phyloP scores from a whole-genome alignment of 1,140 invertebrate genomes.

The Drosophila quadrilineata region DNA sequence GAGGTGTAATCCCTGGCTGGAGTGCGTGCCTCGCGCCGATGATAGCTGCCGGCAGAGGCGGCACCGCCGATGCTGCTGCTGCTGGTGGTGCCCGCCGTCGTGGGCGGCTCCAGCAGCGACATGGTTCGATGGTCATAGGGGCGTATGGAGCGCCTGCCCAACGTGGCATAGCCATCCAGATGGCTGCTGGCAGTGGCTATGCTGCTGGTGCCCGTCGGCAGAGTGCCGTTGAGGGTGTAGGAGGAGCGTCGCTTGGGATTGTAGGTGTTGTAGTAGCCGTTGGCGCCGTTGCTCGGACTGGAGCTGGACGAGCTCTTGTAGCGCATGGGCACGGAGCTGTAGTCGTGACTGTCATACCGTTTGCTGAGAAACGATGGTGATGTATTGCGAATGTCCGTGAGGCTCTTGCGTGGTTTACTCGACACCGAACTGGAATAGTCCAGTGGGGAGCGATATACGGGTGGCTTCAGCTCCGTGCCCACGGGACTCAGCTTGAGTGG shows the following conservation, averaged over 20 bases:
- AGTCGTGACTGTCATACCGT: conserved; percentile 63
- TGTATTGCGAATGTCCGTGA: conserved; percentile 74
- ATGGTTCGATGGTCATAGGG: conserved; percentile 77
- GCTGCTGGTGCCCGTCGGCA: conserved; percentile 41
- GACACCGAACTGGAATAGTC: conserved; percentile 47
- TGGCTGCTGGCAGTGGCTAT: conserved; percentile 36
- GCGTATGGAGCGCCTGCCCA: conserved; percentile 67
- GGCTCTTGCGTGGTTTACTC: conserved; percentile 71
- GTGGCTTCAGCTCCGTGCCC: conserved; percentile 74
- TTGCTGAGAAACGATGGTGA: conserved; percentile 69
- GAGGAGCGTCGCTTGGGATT: conserved; percentile 77
- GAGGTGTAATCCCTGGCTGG: conserved; percentile 68
- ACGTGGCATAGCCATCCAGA: conserved; percentile 75
- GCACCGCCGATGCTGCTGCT: conserved; percentile 26
- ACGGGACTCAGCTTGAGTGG: conserved; percentile 73
- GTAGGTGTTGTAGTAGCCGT: conserved; percentile 73
- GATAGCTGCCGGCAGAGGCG: conserved; percentile 38
- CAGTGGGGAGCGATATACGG: conserved; percentile 63
- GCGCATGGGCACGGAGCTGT: conserved; percentile 61
- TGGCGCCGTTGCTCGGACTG: conserved; percentile 61
- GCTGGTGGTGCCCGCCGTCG: conserved; percentile 16
- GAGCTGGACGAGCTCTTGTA: conserved; percentile 71
- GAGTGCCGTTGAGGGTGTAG: conserved; percentile 65
- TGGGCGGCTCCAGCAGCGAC: conserved; percentile 68
- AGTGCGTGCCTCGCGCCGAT: conserved; percentile 58